phyloP scores from a whole-genome alignment of 2,888 invertebrate genomes.

The Hetaerina titia region DNA sequence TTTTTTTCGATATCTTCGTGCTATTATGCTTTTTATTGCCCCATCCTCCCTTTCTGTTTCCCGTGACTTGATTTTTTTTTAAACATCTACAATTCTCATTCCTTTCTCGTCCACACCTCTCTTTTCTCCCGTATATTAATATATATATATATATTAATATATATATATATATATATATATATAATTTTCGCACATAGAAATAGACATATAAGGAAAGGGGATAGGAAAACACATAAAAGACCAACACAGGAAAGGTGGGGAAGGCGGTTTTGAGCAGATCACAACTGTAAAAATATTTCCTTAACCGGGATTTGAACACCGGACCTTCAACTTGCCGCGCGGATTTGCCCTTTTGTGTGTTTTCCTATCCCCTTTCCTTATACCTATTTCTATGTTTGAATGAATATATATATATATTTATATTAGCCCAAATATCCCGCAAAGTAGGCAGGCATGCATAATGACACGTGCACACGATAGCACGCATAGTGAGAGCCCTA shows the following conservation, averaged over 20 bases:
- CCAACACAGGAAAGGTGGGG: too few species aligned
- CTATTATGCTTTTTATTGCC: constrained; percentile 6
- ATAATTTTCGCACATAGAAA: too few species aligned
- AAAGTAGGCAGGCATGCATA: not conserved
- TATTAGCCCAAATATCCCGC: too few species aligned
- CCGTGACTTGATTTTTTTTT: not conserved
- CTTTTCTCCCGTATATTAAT: not conserved
- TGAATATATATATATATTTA: constrained; percentile 1
- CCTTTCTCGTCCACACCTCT: not conserved
- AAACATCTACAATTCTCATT: not conserved
- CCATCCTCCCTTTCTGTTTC: not conserved
- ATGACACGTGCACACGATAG: not conserved
- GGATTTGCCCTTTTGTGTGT: too few species aligned
- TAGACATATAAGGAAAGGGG: too few species aligned
- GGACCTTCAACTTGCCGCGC: too few species aligned
- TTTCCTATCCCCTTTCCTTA: too few species aligned
- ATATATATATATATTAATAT: not conserved
- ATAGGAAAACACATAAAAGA: too few species aligned
- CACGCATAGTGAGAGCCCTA: not conserved
- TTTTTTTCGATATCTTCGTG: constrained; percentile 29
- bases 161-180: not conserved
- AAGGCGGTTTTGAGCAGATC: too few species aligned
- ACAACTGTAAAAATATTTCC: too few species aligned
- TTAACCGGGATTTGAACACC: too few species aligned
- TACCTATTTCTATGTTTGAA: not conserved